Base-by-base conservation (phyloP, 1,140 invertebrate species). In the Eumaeus atala region DNA sequence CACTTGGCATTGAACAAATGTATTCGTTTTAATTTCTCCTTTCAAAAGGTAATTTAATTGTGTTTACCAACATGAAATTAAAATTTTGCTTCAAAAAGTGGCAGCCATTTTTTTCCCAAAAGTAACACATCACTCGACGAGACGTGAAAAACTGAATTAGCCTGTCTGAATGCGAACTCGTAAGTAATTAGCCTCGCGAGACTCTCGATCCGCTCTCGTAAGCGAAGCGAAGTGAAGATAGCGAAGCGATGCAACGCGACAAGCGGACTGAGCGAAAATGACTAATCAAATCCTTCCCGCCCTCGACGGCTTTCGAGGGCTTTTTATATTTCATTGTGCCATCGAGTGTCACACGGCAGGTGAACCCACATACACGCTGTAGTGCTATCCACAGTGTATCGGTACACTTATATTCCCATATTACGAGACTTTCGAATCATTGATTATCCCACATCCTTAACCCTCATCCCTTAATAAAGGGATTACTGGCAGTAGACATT, bases 181-280 rank as follows among this genome's bases (percentile, higher is more conserved):
- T 83, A 85, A 83, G 79, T 85, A 85, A 85, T 85, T 85, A 81
- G 82, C 76, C 82, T 72, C 74, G 72, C 71, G 81, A 79, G 81
- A 79, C 74, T 74, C 81, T 84, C 76, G 76, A 83, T 75, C 51
- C 77, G 74, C 77, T 70, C 81, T 84, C 68, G 71, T 76, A 74
- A 77, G 71, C 78, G 75, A 78, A 74, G 68, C 81, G 74, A 66
- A 75, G 72, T 70, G 73, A 84, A 81, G 78, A 77, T 79, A 77
- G 72, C 77, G 74, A 68, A 64, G 67, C 70, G 73, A 72, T 67
- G 64, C 64, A 64, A 67, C 66, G 62, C 66, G 65, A 63, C 66
- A 59, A 68, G 66, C 71, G 67, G 66, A 72, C 66, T 66, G 71
- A 80, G 74, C 71, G 69, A 78, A 84, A 81, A 78, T 80, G 77